Base-by-base conservation (phyloP, 2,797 vertebrate genomes). In the Rhinophrynus dorsalis region DNA sequence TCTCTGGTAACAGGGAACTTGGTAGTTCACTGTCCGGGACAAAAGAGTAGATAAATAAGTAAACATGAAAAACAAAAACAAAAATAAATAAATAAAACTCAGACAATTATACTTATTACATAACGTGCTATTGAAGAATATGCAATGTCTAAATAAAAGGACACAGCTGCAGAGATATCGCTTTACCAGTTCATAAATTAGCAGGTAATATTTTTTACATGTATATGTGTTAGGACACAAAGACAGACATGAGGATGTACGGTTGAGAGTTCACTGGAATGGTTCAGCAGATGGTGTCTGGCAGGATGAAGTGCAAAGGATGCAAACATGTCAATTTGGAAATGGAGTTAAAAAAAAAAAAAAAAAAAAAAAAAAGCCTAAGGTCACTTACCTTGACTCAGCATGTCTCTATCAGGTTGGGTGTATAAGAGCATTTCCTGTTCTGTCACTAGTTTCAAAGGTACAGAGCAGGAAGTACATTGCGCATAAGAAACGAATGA, bases 201-300 rank as follows among this genome's bases (percentile, higher is more conserved):
- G n/a, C n/a, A n/a, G n/a, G n/a, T n/a, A n/a, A n/a, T n/a, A n/a
- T n/a, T n/a, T n/a, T 37, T 5, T 37, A 37, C 35, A 37, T 6
- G 6, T 37, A 37, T 5, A 12, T 6, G 11, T 37, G 6, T 6
- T 5, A 37, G 11, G 35, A 37, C 35, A 27, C 24, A 1, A 11
- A 51, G 15, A 42, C 9, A 51, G 13, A 6, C 2, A 35, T n/a
- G 12, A 18, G 18, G 27, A 55, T 35, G 21, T 26, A 37, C 47
- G 27, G 44, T 55, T 62, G 47, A 33, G 38, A 47, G 24, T 58
- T 15, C 27, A 51, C 6, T 32, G 20, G 38, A 65, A 50, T 30
- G 13, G 18, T 58, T 57, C 11, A 18, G 76, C 82, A 81, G 75
- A 40, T 58, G 29, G 62, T 63, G 68, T 15, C 70, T 75, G 70